Conservation (phyloP, 2,113 vertebrate genomes). For the Pogona vitticeps region DNA sequence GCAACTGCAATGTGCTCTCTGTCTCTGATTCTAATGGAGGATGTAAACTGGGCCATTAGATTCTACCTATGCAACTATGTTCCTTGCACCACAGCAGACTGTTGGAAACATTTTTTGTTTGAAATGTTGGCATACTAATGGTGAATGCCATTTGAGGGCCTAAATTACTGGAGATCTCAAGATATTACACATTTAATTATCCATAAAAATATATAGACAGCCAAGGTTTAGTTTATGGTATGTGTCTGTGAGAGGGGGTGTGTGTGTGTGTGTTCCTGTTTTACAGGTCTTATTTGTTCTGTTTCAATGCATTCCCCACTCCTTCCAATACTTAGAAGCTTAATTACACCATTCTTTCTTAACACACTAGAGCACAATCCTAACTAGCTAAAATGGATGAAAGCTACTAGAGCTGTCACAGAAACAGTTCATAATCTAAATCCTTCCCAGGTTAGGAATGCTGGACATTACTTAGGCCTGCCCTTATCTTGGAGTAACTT, state of each 20-base stretch:
- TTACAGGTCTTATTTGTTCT: background rate
- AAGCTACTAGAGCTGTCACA: too few relatives aligned
- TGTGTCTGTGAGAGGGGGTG: too few relatives aligned
- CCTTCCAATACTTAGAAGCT: background rate
- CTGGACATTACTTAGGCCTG: too few relatives aligned
- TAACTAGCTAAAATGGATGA: too few relatives aligned
- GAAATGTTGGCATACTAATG: background rate
- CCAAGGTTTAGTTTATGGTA: background rate
- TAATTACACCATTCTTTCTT: too few relatives aligned
- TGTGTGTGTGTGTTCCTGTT: too few relatives aligned
- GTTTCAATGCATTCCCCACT: background rate
- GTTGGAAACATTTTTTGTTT: background rate
- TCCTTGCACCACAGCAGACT: background rate
- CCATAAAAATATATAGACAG: background rate
- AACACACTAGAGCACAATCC: too few relatives aligned
- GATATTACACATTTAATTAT: constrained; percentile 8
- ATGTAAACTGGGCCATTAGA: background rate
- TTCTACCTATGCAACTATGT: background rate
- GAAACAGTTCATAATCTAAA: too few relatives aligned
- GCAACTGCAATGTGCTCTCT: background rate
- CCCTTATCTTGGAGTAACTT: too few relatives aligned
- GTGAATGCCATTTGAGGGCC: background rate
- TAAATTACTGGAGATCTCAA: background rate
- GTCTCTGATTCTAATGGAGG: background rate
- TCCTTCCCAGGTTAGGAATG: too few relatives aligned